Evolutionary conservation across 2,113 vertebrate genomes (phyloP), one percentile per base, ranked within the genome.

Genomic region (Antechinus flavipes): DNA sequence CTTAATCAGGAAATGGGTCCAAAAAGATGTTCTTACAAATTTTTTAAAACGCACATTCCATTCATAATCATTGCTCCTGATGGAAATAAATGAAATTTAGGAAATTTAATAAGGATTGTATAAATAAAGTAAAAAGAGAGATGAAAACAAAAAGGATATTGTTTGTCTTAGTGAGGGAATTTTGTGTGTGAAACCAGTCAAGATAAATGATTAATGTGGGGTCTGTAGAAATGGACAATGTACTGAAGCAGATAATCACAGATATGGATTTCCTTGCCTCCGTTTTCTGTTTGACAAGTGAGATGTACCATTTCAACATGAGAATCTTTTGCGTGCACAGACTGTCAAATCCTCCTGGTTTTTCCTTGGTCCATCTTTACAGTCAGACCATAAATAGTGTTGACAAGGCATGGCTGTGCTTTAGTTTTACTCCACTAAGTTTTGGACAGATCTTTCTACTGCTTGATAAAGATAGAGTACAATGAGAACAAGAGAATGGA

Each of bases 361-460:
- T 49, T 58, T 53, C 91, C 92, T 12, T 90, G 42, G 4, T 50
- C 42, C 50, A 84, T 94, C 49, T 92, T 92, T 94, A 95, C 56
- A 90, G 94, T 16, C 90, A 97, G 93, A n/a, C n/a, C 23, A 94
- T 97, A 97, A 96, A 97, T 53, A 92, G 92, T 61, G 54, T 7
- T 84, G 68, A 54, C 54, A 97, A 90, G 56, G 4, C 12, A 92
- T 93, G 84, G 94, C 90, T 90, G 46, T 93, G 68, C 97, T 49
- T 96, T 95, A 95, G 95, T 96, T 95, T 52, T 47, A 95, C 95
- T 97, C 94, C 76, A 54, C 46, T 90, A 96, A 96, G 12, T 97
- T 97, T 94, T 30, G 0, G 47, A 90, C 12, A 54, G 3, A 0
- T 54, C 24, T 52, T 56, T 52, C 54, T 90, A 50, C 91, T 76